These are phyloP conservation scores for Clitarchus hookeri DNA, from an alignment of 2,888 invertebrate genomes.

Conservation along the genomic window DNA sequence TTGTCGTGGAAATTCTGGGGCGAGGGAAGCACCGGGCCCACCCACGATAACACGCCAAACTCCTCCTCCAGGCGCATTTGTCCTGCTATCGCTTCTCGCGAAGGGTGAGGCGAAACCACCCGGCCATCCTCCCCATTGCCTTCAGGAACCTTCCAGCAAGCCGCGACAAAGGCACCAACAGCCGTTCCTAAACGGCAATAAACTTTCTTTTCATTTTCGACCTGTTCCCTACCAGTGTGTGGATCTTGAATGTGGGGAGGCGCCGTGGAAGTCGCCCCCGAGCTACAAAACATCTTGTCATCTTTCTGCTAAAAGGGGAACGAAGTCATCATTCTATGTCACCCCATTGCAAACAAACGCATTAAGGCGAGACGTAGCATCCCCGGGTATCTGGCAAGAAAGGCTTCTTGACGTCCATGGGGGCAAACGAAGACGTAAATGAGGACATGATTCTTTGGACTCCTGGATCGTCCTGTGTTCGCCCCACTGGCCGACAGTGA, in stretches of 20 bases:
- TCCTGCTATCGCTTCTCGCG: not conserved
- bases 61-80: not conserved
- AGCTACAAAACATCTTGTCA: conserved; percentile 2
- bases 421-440: not conserved
- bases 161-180: not conserved
- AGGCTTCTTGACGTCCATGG: not conserved
- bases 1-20: not conserved
- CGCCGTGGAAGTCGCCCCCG: not conserved
- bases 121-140: not conserved
- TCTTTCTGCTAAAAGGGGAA: not conserved
- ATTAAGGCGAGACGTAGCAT: not conserved
- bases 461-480: not conserved
- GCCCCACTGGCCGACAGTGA: not conserved
- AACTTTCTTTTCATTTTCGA: not conserved
- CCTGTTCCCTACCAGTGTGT: not conserved
- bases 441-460: not conserved
- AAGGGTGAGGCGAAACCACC: not conserved
- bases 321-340: conserved; percentile 9
- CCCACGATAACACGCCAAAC: not conserved
- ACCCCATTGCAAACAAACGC: not conserved
- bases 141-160: not conserved
- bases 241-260: not conserved
- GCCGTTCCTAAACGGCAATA: conserved; percentile 7
- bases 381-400: not conserved
- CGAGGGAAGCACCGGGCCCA: not conserved